Evolutionary conservation across 2,888 invertebrate species (phyloP).

Genomic region (Hypomecis atomaria): DNA sequence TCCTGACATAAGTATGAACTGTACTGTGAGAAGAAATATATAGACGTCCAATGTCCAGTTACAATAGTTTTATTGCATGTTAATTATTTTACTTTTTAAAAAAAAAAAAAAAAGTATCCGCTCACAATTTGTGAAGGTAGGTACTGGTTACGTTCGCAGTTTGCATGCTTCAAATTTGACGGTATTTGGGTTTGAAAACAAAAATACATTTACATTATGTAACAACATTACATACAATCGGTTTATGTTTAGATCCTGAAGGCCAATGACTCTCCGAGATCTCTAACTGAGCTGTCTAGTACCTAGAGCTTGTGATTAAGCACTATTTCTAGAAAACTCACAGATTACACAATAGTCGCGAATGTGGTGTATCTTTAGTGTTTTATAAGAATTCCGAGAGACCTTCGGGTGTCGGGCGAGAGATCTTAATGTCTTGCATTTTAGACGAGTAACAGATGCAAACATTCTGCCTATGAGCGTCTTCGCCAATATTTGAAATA

Average conservation of each 20-base stretch:
- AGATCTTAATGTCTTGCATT: slow-evolving; percentile 1
- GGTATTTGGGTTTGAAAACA: no score
- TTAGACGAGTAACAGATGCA: slow-evolving; percentile 8
- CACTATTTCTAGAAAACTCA: slow-evolving; percentile 13
- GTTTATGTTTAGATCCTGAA: neutral
- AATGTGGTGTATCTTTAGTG: slow-evolving; percentile 8
- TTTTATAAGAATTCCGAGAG: slow-evolving; percentile 8
- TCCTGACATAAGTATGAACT: no score
- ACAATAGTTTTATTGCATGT: no score
- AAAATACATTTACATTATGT: neutral
- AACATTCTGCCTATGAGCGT: neutral
- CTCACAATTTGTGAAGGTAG: no score
- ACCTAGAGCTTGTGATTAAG: slow-evolving; percentile 1
- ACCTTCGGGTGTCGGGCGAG: slow-evolving; percentile 8
- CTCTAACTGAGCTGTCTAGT: slow-evolving; percentile 19
- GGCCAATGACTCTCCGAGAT: neutral
- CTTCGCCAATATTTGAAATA: neutral
- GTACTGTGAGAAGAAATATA: no score
- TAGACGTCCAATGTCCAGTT: no score
- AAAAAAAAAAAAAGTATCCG: no score
- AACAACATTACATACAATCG: slow-evolving; percentile 7
- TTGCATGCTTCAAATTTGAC: no score
- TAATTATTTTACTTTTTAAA: no score
- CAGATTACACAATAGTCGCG: neutral
- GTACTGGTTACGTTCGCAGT: no score